Conservation (phyloP, 2,888 invertebrate species). For the Polymixis lichenea region DNA sequence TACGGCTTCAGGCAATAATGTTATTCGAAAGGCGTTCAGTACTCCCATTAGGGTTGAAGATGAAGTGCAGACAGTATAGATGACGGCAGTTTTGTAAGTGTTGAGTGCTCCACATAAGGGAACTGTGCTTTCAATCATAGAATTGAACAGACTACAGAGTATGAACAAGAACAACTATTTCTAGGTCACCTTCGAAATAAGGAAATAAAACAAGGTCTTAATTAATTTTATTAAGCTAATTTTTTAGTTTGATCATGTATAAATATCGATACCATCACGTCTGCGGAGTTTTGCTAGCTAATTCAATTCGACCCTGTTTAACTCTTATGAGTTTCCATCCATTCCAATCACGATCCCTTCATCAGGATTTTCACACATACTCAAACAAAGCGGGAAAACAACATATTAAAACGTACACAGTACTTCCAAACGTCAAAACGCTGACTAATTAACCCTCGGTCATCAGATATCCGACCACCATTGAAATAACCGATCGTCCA, state of each 20-base stretch:
- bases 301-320: too few relatives aligned
- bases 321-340: too few relatives aligned
- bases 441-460: conserved; percentile 56
- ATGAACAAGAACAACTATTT: too few relatives aligned
- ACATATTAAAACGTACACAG: not conserved
- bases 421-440: conserved; percentile 40
- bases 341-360: too few relatives aligned
- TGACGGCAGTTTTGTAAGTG: conserved; percentile 13
- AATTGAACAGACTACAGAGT: too few relatives aligned
- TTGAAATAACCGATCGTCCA: conserved; percentile 58
- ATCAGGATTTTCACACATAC: not conserved
- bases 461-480: conserved; percentile 58
- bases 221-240: too few relatives aligned
- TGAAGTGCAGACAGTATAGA: conserved; percentile 14
- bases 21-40: conserved; percentile 48
- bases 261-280: too few relatives aligned
- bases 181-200: too few relatives aligned
- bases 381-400: not conserved
- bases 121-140: not conserved
- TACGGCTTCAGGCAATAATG: conserved; percentile 49
- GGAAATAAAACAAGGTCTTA: too few relatives aligned
- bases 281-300: too few relatives aligned
- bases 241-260: too few relatives aligned
- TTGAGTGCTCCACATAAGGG: not conserved
- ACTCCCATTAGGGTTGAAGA: conserved; percentile 23